phyloP scores from a whole-genome alignment of 2,888 invertebrate genomes.

The Deladenus siricidicola region DNA sequence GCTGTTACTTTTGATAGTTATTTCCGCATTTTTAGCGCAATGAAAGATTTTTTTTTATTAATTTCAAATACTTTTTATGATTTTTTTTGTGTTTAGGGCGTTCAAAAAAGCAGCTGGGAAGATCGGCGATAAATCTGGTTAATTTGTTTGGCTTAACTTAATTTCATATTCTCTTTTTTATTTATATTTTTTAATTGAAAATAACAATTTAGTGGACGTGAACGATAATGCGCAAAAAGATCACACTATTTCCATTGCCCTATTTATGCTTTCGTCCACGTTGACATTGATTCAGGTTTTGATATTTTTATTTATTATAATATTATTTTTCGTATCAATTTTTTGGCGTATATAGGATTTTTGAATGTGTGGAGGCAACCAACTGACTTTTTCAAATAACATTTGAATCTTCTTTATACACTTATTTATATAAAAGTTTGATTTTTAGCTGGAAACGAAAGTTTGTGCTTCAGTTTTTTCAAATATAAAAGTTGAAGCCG shows the following conservation, averaged over 20 bases:
- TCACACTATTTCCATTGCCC: constrained; percentile 14
- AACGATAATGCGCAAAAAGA: constrained; percentile 15
- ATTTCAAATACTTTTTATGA: background rate
- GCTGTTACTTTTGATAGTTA: too few species aligned
- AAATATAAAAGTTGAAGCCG: constrained; percentile 30
- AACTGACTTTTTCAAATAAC: background rate
- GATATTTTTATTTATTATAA: too few species aligned
- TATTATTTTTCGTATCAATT: too few species aligned
- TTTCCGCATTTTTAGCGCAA: too few species aligned
- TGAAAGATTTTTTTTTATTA: constrained; percentile 1
- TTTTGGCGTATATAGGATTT: too few species aligned
- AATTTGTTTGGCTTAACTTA: too few species aligned
- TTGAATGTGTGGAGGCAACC: too few species aligned
- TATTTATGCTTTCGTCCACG: constrained; percentile 22
- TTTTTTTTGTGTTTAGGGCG: constrained; percentile 20
- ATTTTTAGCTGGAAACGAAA: constrained; percentile 33
- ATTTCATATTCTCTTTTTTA: too few species aligned
- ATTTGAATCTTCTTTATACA: background rate
- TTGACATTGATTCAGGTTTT: constrained; percentile 27
- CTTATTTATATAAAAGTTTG: background rate
- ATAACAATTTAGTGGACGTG: constrained; percentile 1
- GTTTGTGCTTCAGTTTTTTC: constrained; percentile 25
- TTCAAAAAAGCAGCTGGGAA: constrained; percentile 30
- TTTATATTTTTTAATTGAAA: background rate
- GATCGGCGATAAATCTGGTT: constrained; percentile 10